Evolutionary conservation across 2,113 vertebrate species (phyloP), one percentile per base, ranked within the genome.

Genomic region (Pomatostomus ruficeps): DNA sequence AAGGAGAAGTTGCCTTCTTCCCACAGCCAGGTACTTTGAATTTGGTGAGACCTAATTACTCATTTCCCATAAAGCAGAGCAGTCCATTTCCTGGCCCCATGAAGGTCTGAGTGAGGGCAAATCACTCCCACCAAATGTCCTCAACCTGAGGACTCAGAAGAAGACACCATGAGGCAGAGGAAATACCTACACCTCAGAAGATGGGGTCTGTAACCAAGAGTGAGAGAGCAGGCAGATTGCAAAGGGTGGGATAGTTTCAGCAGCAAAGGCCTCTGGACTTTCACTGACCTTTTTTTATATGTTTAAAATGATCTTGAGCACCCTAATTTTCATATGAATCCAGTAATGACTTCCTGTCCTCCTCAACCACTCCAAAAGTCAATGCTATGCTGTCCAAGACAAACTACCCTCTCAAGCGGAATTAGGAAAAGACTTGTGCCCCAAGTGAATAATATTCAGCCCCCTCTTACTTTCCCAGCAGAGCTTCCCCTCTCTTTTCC

Each of bases 401-500:
- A 95, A 95, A 97, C 88, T 33, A 33, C 76, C 43, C 75, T 77
- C 90, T 77, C 36, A 51, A 74, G 74, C 91, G 38, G 48, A 72
- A 75, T 28, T 61, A 73, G 65, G 81, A 93, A 86, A 63, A 90
- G 63, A 33, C 48, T 81, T 76, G 61, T 86, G 79, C 85, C 76
- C 76, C 85, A 78, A 91, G 81, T 89, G 89, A 96, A 48, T 94
- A 89, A 70, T 17, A 93, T 66, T 75, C 90, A 91, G 77, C 88
- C 86, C 88, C 80, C 91, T 97, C 94, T 79, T 18, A 89, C 88
- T 96, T 96, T 96, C 95, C 91, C 95, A 94, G 85, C 80, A 94
- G 66, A 93, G 52, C 48, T 72, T 90, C 48, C 89, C 73, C 23
- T 77, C 75, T 83, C 61, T 83, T 90, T 93, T 91, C 86, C 89